Evolutionary conservation across 2,888 invertebrate genomes (phyloP).

Genomic region (Tetranychus piercei): DNA sequence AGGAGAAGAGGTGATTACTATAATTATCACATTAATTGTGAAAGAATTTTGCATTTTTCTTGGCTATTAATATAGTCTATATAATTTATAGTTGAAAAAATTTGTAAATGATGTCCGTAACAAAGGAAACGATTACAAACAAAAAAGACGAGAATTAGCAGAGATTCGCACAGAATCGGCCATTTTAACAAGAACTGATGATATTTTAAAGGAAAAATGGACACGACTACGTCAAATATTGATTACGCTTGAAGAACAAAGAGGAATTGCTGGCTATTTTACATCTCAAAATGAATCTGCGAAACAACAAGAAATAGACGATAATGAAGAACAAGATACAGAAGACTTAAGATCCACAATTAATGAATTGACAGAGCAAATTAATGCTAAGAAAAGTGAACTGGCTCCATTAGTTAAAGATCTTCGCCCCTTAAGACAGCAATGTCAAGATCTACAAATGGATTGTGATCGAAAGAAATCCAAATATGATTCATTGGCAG

Average conservation of each 20-base stretch:
- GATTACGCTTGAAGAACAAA: slow-evolving; percentile 35
- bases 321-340: slow-evolving; percentile 38
- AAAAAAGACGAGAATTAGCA: slow-evolving; percentile 54
- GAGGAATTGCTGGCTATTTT: slow-evolving; percentile 36
- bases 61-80: background rate
- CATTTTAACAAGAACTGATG: slow-evolving; percentile 52
- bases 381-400: slow-evolving; percentile 46
- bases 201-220: slow-evolving; percentile 44
- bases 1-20: slow-evolving; percentile 44
- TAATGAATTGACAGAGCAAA: slow-evolving; percentile 37
- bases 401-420: slow-evolving; percentile 41
- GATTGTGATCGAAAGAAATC: slow-evolving; percentile 50
- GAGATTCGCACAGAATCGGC: slow-evolving; percentile 56
- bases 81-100: slow-evolving; percentile 46
- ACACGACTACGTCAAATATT: slow-evolving; percentile 40
- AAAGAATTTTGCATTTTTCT: background rate
- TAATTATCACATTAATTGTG: background rate
- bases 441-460: slow-evolving; percentile 43
- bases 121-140: slow-evolving; percentile 61
- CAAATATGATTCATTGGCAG: slow-evolving; percentile 46
- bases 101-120: slow-evolving; percentile 61
- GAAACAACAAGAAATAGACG: slow-evolving; percentile 34
- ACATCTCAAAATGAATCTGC: slow-evolving; percentile 37
- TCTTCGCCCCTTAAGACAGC: slow-evolving; percentile 47
- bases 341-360: slow-evolving; percentile 40